Evolutionary conservation across 2,113 vertebrate species (phyloP), one percentile per base, ranked within the genome.

Genomic region (Alligator sinensis): DNA sequence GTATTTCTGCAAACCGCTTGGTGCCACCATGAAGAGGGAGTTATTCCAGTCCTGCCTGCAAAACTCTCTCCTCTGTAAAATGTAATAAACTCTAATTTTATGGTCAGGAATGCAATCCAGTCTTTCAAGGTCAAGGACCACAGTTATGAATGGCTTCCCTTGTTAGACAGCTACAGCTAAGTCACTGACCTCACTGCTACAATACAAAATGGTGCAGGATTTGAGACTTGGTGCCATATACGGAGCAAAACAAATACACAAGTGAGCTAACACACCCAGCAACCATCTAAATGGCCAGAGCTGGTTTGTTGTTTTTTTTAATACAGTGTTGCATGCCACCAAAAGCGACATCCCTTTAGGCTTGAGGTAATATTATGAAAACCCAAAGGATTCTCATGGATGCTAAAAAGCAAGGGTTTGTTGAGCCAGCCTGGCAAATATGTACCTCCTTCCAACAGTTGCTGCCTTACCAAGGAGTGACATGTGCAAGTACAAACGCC

Each of bases 121-220:
- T 0, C 0, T 90, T 86, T 90, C 76, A 3, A 80, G 84, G 79
- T 87, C 94, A 92, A 84, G 76, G 63, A 84, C 80, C 34, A 89
- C 77, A 62, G 25, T 84, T 70, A 95, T 94, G 89, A 95, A 97
- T 86, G 78, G 89, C n/a, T 64, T 63, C 82, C 83, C 78, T 96
- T 96, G 94, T 96, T 82, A 78, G 78, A 86, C 83, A 89, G 34
- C 76, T 86, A 63, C 91, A 94, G 81, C 91, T 82, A 87, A 96
- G 93, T 28, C 78, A 54, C 89, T 89, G 92, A 94, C 80, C 72
- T 94, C 93, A 78, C 84, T 87, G 64, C 61, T 64, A 22, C 80
- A 58, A 75, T 63, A 63, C 84, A n/a, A 47, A 47, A 47, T 47
- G 47, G 47, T 47, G 47, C 1, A 0, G 77, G 68, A 18, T 82